A percentile compares a stretch with the other conserved stretches of the same genome.
Conservation (phyloP, 2,888 invertebrate species). For the Pseudococcus longispinus region DNA sequence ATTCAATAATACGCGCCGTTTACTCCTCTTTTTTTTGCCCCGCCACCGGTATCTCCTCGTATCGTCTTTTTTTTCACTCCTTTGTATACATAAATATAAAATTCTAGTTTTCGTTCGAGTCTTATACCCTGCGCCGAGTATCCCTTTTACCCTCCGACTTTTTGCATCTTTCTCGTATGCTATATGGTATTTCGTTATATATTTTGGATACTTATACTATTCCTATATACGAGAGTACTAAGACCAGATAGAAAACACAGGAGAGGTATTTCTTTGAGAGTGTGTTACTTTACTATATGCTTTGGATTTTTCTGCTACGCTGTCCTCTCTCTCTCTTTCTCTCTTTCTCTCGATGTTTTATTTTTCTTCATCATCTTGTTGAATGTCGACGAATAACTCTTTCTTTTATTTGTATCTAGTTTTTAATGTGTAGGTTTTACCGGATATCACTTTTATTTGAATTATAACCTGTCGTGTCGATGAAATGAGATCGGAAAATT, state of each 20-base stretch:
- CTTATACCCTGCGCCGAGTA: not conserved
- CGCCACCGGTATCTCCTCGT: not conserved
- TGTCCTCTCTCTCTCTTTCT: no score
- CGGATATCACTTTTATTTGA: no score
- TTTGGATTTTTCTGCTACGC: not conserved
- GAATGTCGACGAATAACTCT: no score
- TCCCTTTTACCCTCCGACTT: not conserved
- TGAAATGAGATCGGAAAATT: not conserved
- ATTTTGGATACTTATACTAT: not conserved
- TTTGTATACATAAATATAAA: constrained; percentile 23
- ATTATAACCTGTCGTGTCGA: no score
- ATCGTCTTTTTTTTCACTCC: not conserved
- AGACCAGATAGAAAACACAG: not conserved
- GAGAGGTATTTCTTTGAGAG: not conserved
- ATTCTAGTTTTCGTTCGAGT: not conserved
- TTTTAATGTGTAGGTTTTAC: no score
- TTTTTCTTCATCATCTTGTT: not conserved
- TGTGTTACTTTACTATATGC: not conserved
- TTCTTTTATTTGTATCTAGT: no score
- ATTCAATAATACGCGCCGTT: constrained; percentile 40
- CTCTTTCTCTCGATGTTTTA: not conserved
- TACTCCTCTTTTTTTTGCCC: not conserved
- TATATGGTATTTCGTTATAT: not conserved
- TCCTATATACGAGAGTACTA: not conserved
- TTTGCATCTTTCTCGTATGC: not conserved